phyloP scores from a whole-genome alignment of 2,888 invertebrate genomes.

The Pseudococcus viburni region DNA sequence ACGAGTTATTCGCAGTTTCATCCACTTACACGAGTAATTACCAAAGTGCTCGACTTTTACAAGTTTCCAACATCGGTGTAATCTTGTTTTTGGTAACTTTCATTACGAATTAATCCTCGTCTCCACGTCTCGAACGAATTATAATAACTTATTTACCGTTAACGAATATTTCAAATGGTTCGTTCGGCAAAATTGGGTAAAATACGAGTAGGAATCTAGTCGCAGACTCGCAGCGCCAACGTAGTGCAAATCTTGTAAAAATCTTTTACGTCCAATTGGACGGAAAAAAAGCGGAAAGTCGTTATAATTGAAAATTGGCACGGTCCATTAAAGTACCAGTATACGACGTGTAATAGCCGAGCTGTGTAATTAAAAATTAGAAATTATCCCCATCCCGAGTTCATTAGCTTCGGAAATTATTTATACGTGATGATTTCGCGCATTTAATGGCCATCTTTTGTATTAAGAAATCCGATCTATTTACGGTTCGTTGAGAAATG shows the following conservation, averaged over 20 bases:
- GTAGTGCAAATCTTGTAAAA: background rate
- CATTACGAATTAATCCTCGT: background rate
- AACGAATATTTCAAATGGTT: background rate
- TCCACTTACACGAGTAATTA: background rate
- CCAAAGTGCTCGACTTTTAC: background rate
- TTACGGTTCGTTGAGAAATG: conserved; percentile 25
- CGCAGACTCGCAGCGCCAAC: background rate
- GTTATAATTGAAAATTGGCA: conserved; percentile 23
- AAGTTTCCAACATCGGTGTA: background rate
- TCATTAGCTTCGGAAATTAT: conserved; percentile 40
- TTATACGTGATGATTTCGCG: conserved; percentile 20
- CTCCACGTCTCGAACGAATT: background rate
- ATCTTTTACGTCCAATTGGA: background rate
- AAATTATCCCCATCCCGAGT: conserved; percentile 3
- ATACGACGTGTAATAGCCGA: background rate
- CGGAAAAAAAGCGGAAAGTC: background rate
- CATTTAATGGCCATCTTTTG: conserved; percentile 24
- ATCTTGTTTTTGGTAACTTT: background rate
- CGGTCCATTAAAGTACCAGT: background rate
- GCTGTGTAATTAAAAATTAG: conserved; percentile 2
- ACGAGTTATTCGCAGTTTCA: background rate
- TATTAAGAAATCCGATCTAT: background rate
- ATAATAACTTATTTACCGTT: background rate
- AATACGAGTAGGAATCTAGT: background rate
- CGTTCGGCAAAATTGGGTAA: background rate